These are phyloP conservation scores for Ectropis crepuscularia DNA, from an alignment of 2,888 invertebrate genomes.

Conservation along the genomic window DNA sequence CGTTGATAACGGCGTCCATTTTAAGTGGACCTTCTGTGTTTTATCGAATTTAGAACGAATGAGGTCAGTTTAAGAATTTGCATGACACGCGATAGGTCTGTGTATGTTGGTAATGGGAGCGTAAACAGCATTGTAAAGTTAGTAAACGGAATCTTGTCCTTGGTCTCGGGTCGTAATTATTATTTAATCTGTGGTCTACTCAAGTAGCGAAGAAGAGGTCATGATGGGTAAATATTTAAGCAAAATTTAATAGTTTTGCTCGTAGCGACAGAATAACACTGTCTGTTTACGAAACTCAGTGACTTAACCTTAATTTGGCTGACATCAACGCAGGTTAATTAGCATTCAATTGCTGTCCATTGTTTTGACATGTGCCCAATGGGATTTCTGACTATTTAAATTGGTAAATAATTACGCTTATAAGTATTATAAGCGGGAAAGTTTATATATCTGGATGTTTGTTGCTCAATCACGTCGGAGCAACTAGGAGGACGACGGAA, in stretches of 20 bases:
- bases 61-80: conserved; percentile 41
- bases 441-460: no score
- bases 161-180: conserved; percentile 32
- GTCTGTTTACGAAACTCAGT: conserved; percentile 13
- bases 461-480: no score
- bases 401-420: no score
- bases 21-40: conserved; percentile 51
- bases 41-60: conserved; percentile 35
- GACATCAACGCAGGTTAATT: conserved; percentile 25
- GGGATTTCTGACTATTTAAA: no score
- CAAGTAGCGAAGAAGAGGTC: conserved; percentile 51
- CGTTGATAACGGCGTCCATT: conserved; percentile 65
- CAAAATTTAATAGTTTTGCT: conserved; percentile 38
- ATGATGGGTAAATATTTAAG: conserved; percentile 52
- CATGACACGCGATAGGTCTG: conserved; percentile 44
- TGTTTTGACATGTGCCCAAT: not conserved
- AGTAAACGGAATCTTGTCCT: conserved; percentile 48
- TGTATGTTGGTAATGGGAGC: conserved; percentile 47
- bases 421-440: no score
- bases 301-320: conserved; percentile 30
- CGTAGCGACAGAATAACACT: conserved; percentile 26
- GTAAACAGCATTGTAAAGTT: conserved; percentile 32
- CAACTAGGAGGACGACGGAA: no score
- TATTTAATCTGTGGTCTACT: conserved; percentile 21
- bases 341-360: conserved; percentile 28